phyloP scores from a whole-genome alignment of 37 sponge, comb jelly and placozoan species.

The Mnemiopsis leidyi region DNA sequence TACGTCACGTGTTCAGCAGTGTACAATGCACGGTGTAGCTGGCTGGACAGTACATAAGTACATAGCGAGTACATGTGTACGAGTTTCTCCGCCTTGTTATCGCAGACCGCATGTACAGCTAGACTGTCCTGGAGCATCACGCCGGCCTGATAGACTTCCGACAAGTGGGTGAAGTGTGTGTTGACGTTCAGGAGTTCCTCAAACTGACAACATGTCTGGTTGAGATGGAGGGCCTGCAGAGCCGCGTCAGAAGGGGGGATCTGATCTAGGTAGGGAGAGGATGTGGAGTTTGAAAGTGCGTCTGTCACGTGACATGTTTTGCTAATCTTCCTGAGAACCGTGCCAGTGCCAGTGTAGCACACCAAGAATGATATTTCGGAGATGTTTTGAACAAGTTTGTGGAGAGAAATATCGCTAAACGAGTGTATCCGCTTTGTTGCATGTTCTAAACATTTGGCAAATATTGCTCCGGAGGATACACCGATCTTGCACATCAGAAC shows the following conservation, averaged over 20 bases:
- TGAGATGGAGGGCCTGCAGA: background rate
- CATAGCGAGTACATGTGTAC: background rate
- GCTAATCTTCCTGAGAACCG: background rate
- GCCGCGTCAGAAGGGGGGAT: background rate
- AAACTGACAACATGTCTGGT: background rate
- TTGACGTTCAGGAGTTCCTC: background rate
- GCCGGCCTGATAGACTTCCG: background rate
- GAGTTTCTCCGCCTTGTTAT: background rate
- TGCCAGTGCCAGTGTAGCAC: conserved; percentile 15
- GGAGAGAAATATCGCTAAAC: background rate
- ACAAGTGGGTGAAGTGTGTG: background rate
- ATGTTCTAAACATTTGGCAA: background rate
- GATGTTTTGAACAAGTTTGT: background rate
- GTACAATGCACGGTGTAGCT: background rate
- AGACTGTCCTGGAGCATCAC: background rate
- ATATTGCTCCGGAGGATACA: background rate
- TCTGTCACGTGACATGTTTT: background rate
- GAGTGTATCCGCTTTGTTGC: background rate
- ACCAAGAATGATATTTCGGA: background rate
- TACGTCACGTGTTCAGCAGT: background rate
- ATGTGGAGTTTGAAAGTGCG: background rate
- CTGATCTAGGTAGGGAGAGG: background rate
- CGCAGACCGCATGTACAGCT: background rate
- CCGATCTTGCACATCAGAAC: background rate
- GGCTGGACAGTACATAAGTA: background rate